Evolutionary conservation across 2,113 vertebrate species (phyloP).

Genomic region (Chaenocephalus aceratus): DNA sequence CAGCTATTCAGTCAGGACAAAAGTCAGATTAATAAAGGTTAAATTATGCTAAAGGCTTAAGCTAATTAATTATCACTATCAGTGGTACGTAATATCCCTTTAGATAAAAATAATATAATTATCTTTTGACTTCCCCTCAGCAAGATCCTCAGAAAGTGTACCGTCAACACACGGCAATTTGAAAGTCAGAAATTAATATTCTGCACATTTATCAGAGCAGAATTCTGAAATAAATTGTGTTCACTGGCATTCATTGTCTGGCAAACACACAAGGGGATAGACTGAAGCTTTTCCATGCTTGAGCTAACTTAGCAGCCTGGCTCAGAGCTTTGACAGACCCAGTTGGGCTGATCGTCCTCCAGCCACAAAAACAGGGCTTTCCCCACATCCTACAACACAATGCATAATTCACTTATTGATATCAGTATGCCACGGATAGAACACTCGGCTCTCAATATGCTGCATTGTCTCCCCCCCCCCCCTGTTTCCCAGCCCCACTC

Average conservation of each 20-base stretch:
- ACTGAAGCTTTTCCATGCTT: slow-evolving; percentile 69
- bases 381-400: slow-evolving; percentile 45
- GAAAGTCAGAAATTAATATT: slow-evolving; percentile 59
- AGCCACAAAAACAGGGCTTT: slow-evolving; percentile 59
- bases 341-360: slow-evolving; percentile 50
- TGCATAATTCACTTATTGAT: slow-evolving; percentile 54
- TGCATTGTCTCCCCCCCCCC: slow-evolving; percentile 50
- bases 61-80: slow-evolving; percentile 76
- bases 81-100: slow-evolving; percentile 63
- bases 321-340: slow-evolving; percentile 59
- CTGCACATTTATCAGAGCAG: slow-evolving; percentile 5
- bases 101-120: slow-evolving; percentile 70
- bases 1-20: slow-evolving; percentile 67
- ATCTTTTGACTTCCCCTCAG: slow-evolving; percentile 56
- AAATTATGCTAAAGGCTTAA: slow-evolving; percentile 69
- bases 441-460: slow-evolving; percentile 52
- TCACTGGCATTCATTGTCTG: slow-evolving; percentile 36
- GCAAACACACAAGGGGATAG: slow-evolving; percentile 42
- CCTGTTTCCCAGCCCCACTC: slow-evolving; percentile 36
- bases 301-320: slow-evolving; percentile 63
- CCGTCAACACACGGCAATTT: slow-evolving; percentile 42
- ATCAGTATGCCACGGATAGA: slow-evolving; percentile 37
- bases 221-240: slow-evolving; percentile 28
- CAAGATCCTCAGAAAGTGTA: slow-evolving; percentile 46
- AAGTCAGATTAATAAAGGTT: slow-evolving; percentile 70